Evolutionary conservation across 2,797 vertebrate genomes (phyloP).

Genomic region (Ateles fusciceps): DNA sequence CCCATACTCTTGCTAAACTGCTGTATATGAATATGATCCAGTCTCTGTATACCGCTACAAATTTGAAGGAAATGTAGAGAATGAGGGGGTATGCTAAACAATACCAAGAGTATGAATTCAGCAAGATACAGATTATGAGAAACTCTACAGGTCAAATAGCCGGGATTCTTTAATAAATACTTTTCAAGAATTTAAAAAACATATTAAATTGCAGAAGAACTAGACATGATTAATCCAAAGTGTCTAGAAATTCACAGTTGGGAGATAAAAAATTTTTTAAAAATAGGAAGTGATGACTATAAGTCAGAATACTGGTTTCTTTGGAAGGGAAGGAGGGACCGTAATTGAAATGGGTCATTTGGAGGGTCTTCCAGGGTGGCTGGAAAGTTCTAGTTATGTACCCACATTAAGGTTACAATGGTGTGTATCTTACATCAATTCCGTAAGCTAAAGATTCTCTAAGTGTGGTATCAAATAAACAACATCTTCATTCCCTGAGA

Average conservation of each 20-base stretch:
- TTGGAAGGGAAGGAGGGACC: not conserved
- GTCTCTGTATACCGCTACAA: not conserved
- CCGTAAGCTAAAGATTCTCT: not conserved
- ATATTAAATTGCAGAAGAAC: not conserved
- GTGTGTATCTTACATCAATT: not conserved
- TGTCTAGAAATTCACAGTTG: not conserved
- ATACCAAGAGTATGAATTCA: not conserved
- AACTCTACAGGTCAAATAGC: not conserved
- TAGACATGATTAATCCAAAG: not conserved
- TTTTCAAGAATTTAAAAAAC: not conserved
- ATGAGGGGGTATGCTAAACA: not conserved
- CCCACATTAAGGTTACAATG: not conserved
- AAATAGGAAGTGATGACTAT: not conserved
- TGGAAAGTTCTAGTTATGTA: not conserved
- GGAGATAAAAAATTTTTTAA: not conserved
- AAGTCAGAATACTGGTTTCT: not conserved
- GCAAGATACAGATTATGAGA: not conserved
- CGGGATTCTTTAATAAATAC: not conserved
- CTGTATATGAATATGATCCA: not conserved
- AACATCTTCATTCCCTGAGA: not conserved
- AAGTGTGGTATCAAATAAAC: not conserved
- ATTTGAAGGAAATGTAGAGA: not conserved
- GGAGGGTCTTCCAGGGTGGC: not conserved
- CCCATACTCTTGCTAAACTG: not conserved
- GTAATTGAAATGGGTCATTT: not conserved